Evolutionary conservation across 2,888 invertebrate species (phyloP).

Genomic region (Polydrusus tereticollis): DNA sequence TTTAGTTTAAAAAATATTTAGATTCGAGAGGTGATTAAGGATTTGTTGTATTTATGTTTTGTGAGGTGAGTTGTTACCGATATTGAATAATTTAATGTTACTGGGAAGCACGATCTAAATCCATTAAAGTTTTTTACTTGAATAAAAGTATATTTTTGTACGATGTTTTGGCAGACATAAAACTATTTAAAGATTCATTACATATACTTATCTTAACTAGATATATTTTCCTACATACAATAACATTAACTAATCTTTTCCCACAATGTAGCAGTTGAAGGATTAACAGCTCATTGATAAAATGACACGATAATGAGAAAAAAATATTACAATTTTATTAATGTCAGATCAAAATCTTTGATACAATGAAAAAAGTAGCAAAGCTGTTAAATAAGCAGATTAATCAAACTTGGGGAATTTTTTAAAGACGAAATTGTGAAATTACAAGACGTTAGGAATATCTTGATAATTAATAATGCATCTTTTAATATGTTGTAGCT

Average conservation of each 20-base stretch:
- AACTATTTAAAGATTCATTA: too few relatives aligned
- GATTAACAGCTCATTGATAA: neutral
- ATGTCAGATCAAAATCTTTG: neutral
- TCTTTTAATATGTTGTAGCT: too few relatives aligned
- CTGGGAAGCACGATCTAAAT: too few relatives aligned
- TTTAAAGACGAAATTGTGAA: neutral
- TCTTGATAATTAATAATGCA: too few relatives aligned
- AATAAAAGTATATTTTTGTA: too few relatives aligned
- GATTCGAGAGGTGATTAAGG: neutral
- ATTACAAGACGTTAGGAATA: too few relatives aligned
- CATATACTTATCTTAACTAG: too few relatives aligned
- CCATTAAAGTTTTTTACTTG: too few relatives aligned
- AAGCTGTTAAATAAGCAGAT: neutral
- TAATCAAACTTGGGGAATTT: too few relatives aligned
- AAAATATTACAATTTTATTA: neutral
- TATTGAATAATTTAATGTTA: neutral
- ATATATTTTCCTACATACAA: too few relatives aligned
- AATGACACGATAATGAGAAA: neutral
- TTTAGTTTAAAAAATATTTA: conserved; percentile 17
- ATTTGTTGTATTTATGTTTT: neutral
- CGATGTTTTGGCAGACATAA: neutral
- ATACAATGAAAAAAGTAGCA: neutral
- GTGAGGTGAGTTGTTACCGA: neutral
- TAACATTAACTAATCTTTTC: neutral
- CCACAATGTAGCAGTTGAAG: neutral